Evolutionary conservation across 2,113 vertebrate genomes (phyloP).

Genomic region (Chascanopsetta lugubris): DNA sequence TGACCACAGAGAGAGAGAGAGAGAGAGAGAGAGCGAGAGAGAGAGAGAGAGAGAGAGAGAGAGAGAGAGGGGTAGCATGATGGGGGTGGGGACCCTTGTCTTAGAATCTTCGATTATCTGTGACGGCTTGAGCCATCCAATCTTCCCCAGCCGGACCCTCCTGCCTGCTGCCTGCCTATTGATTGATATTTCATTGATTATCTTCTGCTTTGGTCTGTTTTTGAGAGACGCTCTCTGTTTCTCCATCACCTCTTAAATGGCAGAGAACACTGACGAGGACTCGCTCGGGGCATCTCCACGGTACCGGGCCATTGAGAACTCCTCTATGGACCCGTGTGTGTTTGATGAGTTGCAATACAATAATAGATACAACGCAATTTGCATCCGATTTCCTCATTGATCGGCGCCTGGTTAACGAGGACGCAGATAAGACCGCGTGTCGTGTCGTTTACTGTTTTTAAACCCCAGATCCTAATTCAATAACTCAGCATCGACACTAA

Average conservation of each 20-base stretch:
- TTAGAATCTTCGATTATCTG: constrained; percentile 65
- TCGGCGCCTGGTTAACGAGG: constrained; percentile 6
- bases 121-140: constrained; percentile 57
- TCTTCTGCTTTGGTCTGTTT: constrained; percentile 57
- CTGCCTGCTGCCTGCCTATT: constrained; percentile 42
- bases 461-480: constrained; percentile 28
- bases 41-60: constrained; percentile 56
- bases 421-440: constrained; percentile 24
- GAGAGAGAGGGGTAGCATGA: constrained; percentile 44
- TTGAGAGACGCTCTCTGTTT: constrained; percentile 31
- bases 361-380: constrained; percentile 36
- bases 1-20: constrained; percentile 27
- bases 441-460: constrained; percentile 3
- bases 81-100: constrained; percentile 61
- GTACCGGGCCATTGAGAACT: neutral
- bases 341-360: constrained; percentile 44
- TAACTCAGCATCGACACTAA: neutral
- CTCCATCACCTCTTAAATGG: constrained; percentile 11
- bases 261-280: neutral
- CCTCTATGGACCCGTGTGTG: constrained; percentile 21
- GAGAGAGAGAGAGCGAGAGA: constrained; percentile 46
- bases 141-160: constrained; percentile 40
- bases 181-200: constrained; percentile 76
- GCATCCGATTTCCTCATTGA: constrained; percentile 60
- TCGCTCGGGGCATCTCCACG: neutral